Base-by-base conservation (phyloP, 2,113 vertebrate genomes). In the Hemibagrus wyckioides region DNA sequence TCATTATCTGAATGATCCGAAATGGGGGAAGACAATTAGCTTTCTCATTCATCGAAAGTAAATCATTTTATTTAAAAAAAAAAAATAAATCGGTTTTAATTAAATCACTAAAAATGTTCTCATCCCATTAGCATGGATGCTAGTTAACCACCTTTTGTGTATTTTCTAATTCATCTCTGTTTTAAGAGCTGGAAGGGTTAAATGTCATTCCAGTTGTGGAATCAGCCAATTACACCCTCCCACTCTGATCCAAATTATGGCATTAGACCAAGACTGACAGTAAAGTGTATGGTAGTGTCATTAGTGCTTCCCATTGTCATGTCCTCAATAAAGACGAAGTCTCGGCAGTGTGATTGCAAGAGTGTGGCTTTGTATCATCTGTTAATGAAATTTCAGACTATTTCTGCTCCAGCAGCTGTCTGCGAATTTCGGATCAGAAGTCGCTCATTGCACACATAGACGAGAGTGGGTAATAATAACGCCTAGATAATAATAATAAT, bases 311-410 rank as follows among this genome's bases (percentile, higher is more conserved):
- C 79, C 30, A 56, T 33, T 71, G 71, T 59, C 39, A 69, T 73
- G 85, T 89, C 89, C 86, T 61, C 71, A 67, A 79, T 83, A 76
- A 83, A 85, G 59, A 85, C 13, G 14, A 79, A n/a, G 36, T n/a
- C 65, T 82, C n/a, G 79, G 52, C 61, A 71, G 86, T 41, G 33
- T 56, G 73, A 88, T 86, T 86, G 86, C 57, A 23, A 44, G 61
- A 50, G 52, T 88, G n/a, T 71, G 84, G 86, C 28, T 83, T 88
- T 44, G 71, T 50, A 76, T 85, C 61, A 73, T 80, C 83, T 90
- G 61, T 50, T 83, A 87, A 87, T 83, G 41, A 36, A 80, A 86
- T 81, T 85, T 75, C 25, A 77, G 65, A 75, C 54, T 39, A 59
- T 84, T 84, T 57, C 71, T 86, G 79, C 65, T 39, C 39, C 4